These are phyloP conservation scores for Radopholus similis DNA, from an alignment of 1,140 invertebrate genomes.

Conservation along the genomic window DNA sequence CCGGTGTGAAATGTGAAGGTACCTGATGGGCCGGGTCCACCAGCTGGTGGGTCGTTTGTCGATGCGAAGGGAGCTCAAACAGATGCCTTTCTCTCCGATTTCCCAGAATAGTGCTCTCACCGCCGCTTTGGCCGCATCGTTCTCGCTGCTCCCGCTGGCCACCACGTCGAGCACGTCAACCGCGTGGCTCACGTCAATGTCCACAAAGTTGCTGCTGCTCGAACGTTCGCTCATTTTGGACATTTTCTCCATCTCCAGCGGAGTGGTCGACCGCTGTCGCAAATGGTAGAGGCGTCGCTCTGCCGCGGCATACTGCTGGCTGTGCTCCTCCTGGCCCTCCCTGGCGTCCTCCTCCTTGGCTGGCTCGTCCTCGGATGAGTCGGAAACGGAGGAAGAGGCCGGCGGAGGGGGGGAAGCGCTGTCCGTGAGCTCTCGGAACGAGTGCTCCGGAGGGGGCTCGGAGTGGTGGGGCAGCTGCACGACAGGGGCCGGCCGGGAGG, in stretches of 20 bases:
- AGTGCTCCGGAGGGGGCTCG: no score
- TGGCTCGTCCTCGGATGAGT: neutral
- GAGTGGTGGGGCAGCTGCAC: no score
- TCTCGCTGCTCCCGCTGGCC: no score
- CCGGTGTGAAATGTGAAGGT: neutral
- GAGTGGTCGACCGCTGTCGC: neutral
- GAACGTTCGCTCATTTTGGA: neutral
- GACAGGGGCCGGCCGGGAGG: no score
- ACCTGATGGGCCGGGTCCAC: neutral
- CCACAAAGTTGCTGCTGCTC: neutral
- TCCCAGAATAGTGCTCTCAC: no score
- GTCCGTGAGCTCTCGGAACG: no score
- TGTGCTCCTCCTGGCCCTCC: neutral
- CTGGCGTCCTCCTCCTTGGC: neutral
- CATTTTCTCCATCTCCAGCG: neutral
- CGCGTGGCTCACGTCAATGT: slow-evolving; percentile 5
- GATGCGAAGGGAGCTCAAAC: no score
- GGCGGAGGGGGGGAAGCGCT: no score
- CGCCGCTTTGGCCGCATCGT: no score
- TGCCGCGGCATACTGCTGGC: neutral
- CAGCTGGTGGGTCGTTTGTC: neutral
- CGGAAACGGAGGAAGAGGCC: no score
- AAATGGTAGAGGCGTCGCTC: neutral
- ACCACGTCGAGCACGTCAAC: slow-evolving; percentile 5
- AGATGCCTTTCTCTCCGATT: no score